phyloP scores from a whole-genome alignment of 2,797 vertebrate genomes.

The Pristis pectinata region DNA sequence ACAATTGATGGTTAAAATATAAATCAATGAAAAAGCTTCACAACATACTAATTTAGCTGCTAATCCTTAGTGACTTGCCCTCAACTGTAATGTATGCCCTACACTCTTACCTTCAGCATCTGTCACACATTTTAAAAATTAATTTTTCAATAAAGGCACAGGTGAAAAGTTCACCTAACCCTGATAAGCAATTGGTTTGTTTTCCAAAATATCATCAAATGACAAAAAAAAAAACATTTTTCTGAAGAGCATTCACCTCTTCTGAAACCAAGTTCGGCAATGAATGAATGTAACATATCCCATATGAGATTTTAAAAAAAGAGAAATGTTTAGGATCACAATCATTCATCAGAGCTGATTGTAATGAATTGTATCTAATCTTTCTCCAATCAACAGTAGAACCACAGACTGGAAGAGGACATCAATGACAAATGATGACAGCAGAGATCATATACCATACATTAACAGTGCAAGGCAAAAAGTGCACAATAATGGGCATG shows the following conservation, averaged over 20 bases:
- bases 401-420: no score
- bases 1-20: neutral
- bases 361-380: no score
- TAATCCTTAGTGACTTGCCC: neutral
- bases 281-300: neutral
- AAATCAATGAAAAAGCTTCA: neutral
- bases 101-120: neutral
- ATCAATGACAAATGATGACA: no score
- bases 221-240: neutral
- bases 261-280: neutral
- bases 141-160: neutral
- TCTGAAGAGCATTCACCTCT: neutral
- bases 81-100: neutral
- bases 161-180: neutral
- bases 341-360: no score
- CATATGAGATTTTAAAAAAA: neutral
- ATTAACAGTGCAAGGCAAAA: no score
- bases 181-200: neutral
- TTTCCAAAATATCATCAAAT: neutral
- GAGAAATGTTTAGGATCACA: neutral
- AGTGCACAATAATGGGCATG: no score
- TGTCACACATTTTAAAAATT: neutral
- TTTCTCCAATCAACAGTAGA: no score
- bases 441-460: no score
- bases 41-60: neutral